These are phyloP conservation scores for Myrmecobius fasciatus DNA, from an alignment of 2,113 vertebrate species.

Conservation along the genomic window DNA sequence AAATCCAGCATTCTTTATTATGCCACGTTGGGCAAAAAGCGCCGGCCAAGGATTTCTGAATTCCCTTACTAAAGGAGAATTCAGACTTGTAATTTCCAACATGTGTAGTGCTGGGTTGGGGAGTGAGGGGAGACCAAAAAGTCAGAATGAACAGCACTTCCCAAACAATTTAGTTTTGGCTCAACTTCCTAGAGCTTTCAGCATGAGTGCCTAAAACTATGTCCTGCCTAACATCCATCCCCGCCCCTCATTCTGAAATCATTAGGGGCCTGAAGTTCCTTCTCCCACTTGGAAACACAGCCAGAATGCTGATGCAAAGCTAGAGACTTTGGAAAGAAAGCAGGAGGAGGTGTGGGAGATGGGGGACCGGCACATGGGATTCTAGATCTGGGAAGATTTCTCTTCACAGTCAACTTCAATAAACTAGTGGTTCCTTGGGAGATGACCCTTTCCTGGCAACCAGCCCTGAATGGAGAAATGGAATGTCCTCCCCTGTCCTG, in stretches of 20 bases:
- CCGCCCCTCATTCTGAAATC: constrained; percentile 3
- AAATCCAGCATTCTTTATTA: not conserved
- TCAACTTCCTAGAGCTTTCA: not conserved
- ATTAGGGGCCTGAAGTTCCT: not conserved
- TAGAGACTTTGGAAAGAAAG: not conserved
- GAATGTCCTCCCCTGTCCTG: not conserved
- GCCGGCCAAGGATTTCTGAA: not conserved
- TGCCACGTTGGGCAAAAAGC: not conserved
- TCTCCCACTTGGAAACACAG: not conserved
- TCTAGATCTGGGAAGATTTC: not conserved
- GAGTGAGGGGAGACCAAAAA: not conserved
- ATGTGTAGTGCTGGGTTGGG: not conserved
- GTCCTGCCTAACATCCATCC: not conserved
- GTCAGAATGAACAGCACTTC: not conserved
- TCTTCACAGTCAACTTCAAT: not conserved
- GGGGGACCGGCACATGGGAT: not conserved
- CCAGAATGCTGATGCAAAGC: not conserved
- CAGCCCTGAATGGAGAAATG: not conserved
- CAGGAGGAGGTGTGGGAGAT: not conserved
- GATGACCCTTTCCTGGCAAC: not conserved
- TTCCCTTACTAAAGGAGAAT: not conserved
- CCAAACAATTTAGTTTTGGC: not conserved
- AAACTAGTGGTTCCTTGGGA: not conserved
- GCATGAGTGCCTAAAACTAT: not conserved
- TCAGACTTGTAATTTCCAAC: not conserved